Base-by-base conservation (phyloP, 1,140 invertebrate genomes). In the Euwallacea fornicatus region DNA sequence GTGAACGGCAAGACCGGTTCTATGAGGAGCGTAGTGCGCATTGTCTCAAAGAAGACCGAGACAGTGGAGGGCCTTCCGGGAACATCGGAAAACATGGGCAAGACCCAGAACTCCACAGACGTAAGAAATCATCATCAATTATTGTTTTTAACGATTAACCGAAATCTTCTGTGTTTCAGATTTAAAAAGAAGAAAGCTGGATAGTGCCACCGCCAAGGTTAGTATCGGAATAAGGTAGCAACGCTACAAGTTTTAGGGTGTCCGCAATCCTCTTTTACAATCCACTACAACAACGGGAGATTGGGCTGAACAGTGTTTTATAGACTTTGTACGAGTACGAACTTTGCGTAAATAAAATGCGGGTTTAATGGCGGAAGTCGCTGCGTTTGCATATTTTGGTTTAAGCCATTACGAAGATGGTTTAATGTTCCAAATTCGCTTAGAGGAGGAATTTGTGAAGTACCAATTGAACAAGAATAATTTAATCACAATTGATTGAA, bases 151-250 rank as follows among this genome's bases (percentile, higher is more conserved):
- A 6, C 2, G 7, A 4, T 50, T 50, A 11, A 13, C 7, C 0
- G 0, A n/a, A 11, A 11, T 61, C 58, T 67, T 73, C 21, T 4
- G 1, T 33, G 7, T 76, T 74, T 42, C 82, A 90, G 90, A 93
- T 82, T 85, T 87, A 75, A 93, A 93, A 84, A 86, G 92, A 83
- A 87, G 91, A 84, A 93, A 93, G 88, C 77, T 92, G 80, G 91
- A 93, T 81, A 84, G 82, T 79, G 85, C 82, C 80, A 83, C 86
- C 78, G 87, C 87, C 81, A 93, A 93, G 89, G 91, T 92, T 86
- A 87, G 87, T 89, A 89, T 86, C 82, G 83, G 85, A 82, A 83
- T 85, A 82, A 83, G 83, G 82, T 84, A 84, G 81, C 81, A 76
- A 71, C 74, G 72, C 71, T 76, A 76, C 75, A 80, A 74, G 77